Evolutionary conservation across 2,888 invertebrate genomes (phyloP).

Genomic region (Didymodactylos carnosus): DNA sequence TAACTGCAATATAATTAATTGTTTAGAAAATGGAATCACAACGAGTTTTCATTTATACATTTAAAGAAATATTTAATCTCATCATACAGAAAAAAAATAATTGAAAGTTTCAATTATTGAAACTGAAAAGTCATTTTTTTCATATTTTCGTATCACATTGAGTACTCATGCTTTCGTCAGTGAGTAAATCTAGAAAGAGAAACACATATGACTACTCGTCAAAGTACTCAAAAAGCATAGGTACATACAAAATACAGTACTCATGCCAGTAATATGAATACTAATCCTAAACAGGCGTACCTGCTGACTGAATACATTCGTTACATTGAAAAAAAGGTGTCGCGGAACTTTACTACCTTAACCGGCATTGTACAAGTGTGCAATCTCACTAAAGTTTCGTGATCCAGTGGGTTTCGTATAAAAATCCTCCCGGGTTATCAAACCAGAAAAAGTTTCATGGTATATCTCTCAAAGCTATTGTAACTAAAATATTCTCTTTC

Average conservation of each 20-base stretch:
- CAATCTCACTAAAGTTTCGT: not conserved
- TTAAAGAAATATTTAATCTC: not conserved
- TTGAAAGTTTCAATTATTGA: too few relatives aligned
- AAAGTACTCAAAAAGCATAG: not conserved
- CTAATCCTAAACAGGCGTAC: not conserved
- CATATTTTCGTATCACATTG: not conserved
- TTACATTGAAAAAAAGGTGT: not conserved
- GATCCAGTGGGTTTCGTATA: not conserved
- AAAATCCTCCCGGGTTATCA: not conserved
- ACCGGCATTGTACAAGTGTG: not conserved
- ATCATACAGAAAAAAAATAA: not conserved
- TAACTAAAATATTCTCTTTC: not conserved
- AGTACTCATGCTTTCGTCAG: not conserved
- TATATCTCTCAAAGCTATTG: not conserved
- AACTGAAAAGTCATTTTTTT: not conserved
- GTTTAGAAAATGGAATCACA: not conserved
- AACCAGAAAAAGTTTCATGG: not conserved
- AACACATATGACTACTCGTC: not conserved
- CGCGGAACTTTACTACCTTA: not conserved
- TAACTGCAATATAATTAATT: too few relatives aligned
- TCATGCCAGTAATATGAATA: not conserved
- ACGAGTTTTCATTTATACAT: not conserved
- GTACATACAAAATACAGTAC: not conserved
- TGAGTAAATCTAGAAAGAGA: not conserved
- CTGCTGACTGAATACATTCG: not conserved